A percentile compares a stretch with the other conserved stretches of the same genome.
phyloP scores from a whole-genome alignment of 1,140 invertebrate genomes.

The Eriocheir sinensis region DNA sequence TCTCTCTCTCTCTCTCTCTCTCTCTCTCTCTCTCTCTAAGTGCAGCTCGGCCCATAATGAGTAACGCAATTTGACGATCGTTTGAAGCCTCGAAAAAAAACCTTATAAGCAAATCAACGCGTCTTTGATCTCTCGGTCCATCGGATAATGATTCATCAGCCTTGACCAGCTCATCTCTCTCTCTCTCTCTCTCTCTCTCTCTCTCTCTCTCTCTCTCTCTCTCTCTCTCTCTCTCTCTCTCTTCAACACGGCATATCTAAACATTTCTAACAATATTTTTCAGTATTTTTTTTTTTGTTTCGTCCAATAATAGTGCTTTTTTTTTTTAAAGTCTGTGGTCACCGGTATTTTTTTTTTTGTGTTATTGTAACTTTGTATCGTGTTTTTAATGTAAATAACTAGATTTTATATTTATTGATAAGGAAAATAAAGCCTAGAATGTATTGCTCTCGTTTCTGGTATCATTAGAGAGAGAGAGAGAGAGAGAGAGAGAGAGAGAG shows the following conservation, averaged over 20 bases:
- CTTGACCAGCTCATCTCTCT: background rate
- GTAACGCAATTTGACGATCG: background rate
- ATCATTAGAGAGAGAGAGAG: too few species aligned
- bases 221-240: too few species aligned
- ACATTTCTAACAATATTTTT: too few species aligned
- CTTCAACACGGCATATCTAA: too few species aligned
- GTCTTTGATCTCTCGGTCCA: constrained; percentile 3
- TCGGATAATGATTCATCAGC: background rate
- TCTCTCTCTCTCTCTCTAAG: background rate
- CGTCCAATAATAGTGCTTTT: background rate
- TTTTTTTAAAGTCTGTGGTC: background rate
- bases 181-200: too few species aligned
- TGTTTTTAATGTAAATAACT: background rate
- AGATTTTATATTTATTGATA: background rate
- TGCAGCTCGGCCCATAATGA: background rate
- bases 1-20: background rate
- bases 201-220: too few species aligned
- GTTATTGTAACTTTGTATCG: background rate
- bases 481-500: too few species aligned
- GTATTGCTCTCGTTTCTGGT: background rate
- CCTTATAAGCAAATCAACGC: background rate
- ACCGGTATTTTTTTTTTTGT: background rate
- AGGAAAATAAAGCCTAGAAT: background rate
- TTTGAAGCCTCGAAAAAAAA: background rate
- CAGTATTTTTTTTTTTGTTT: too few species aligned